A percentile compares a stretch with the other conserved stretches of the same genome.
Conservation (phyloP, 2,797 vertebrate genomes). For the Leptodactylus fallax region DNA sequence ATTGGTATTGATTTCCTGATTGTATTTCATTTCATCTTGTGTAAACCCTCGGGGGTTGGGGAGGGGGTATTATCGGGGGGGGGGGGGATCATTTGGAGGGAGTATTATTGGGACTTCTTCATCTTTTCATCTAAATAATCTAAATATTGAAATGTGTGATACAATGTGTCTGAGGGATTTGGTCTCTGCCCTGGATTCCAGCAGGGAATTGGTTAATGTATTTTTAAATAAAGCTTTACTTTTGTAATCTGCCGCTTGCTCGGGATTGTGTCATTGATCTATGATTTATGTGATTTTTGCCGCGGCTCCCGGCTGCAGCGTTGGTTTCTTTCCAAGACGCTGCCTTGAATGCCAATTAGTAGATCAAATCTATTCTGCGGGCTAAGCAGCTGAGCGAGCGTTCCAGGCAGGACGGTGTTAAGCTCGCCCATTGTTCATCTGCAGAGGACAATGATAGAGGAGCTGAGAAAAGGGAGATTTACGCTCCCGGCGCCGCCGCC, state of each 20-base stretch:
- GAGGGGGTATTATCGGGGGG: neutral
- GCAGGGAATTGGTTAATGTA: conserved; percentile 87
- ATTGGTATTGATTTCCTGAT: conserved; percentile 2
- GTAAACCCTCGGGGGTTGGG: neutral
- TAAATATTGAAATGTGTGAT: neutral
- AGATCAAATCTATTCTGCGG: conserved; percentile 91
- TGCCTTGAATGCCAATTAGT: conserved; percentile 97
- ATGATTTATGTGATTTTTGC: conserved; percentile 98
- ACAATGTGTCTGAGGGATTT: neutral
- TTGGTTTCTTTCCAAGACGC: conserved; percentile 90
- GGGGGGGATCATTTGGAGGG: neutral
- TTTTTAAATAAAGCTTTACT: conserved; percentile 94
- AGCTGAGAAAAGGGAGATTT: conserved; percentile 17
- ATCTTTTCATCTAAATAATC: neutral
- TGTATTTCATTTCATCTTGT: conserved; percentile 24
- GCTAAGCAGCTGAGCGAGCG: conserved; percentile 76
- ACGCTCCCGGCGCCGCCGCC: neutral
- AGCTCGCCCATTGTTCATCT: conserved; percentile 59
- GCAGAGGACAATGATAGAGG: conserved; percentile 3
- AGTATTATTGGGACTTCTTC: neutral
- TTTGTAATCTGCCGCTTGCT: conserved; percentile 91
- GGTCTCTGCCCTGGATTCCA: conserved; percentile 72
- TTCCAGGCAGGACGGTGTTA: conserved; percentile 71
- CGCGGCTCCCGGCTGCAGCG: conserved; percentile 93
- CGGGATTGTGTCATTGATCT: conserved; percentile 89